Percentiles rank a stretch among this genome's conserved stretches.
phyloP scores from a whole-genome alignment of 2,888 invertebrate species.

The Sesia apiformis region DNA sequence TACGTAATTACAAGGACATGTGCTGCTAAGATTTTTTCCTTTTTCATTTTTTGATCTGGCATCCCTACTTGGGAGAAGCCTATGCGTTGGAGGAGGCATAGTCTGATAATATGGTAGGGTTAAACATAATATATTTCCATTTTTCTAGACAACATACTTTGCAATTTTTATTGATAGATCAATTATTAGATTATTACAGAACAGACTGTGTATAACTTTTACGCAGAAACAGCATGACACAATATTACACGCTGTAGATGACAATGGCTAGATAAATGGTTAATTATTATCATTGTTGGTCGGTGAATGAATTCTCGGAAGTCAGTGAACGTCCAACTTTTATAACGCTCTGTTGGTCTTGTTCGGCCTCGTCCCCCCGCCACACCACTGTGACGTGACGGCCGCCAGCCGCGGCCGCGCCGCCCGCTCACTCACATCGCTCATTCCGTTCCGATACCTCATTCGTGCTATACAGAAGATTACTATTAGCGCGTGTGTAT shows the following conservation, averaged over 20 bases:
- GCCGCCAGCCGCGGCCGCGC: not conserved
- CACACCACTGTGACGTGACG: not conserved
- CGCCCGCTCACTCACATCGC: not conserved
- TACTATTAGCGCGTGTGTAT: too few relatives aligned
- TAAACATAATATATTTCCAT: too few relatives aligned
- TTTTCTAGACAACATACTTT: too few relatives aligned
- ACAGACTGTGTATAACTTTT: slow-evolving; percentile 5
- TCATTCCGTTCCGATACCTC: not conserved
- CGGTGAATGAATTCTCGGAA: slow-evolving; percentile 60
- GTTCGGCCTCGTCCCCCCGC: slow-evolving; percentile 21
- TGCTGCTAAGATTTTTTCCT: too few relatives aligned
- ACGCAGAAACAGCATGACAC: slow-evolving; percentile 19
- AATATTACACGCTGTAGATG: slow-evolving; percentile 28
- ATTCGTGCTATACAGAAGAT: too few relatives aligned
- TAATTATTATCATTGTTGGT: slow-evolving; percentile 43
- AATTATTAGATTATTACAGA: not conserved
- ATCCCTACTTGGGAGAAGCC: too few relatives aligned
- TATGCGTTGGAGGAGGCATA: too few relatives aligned
- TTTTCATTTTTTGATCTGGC: too few relatives aligned
- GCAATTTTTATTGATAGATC: too few relatives aligned
- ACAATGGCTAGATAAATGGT: slow-evolving; percentile 37
- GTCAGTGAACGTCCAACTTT: slow-evolving; percentile 45
- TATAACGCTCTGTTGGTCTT: slow-evolving; percentile 28
- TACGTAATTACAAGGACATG: too few relatives aligned
- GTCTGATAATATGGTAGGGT: too few relatives aligned